Evolutionary conservation across 2,888 invertebrate genomes (phyloP).

Genomic region (Xestia c-nigrum): DNA sequence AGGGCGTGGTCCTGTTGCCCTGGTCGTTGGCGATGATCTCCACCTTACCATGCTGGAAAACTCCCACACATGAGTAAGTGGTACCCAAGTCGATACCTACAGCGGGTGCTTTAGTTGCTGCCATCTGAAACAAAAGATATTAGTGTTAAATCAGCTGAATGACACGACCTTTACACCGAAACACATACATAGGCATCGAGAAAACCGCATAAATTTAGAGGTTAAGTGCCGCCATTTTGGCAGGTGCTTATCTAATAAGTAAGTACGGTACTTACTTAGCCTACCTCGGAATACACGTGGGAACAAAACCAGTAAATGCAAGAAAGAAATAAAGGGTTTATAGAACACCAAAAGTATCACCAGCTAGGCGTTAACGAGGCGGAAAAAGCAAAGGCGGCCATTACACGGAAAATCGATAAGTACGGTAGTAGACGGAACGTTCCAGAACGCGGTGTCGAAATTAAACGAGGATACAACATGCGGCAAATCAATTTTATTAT

Average conservation of each 20-base stretch:
- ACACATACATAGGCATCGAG: conserved; percentile 5
- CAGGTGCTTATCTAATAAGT: conserved; percentile 18
- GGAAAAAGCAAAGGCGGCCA: conserved; percentile 71
- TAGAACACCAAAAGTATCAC: background rate
- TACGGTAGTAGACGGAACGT: conserved; percentile 71
- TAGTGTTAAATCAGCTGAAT: conserved; percentile 30
- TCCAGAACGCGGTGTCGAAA: conserved; percentile 73
- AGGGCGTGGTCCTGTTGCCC: conserved; percentile 97
- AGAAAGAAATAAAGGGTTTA: background rate
- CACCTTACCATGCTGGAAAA: conserved; percentile 97
- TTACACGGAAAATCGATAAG: conserved; percentile 80
- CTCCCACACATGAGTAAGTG: conserved; percentile 98
- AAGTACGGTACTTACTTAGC: background rate
- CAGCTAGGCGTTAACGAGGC: background rate
- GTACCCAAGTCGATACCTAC: conserved; percentile 99
- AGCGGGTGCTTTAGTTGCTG: conserved; percentile 93
- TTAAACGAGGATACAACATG: background rate
- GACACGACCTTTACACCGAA: conserved; percentile 25
- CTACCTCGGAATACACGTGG: conserved; percentile 41
- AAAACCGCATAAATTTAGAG: conserved; percentile 39
- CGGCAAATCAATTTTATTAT: background rate
- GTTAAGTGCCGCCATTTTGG: conserved; percentile 66
- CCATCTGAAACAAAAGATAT: conserved; percentile 87
- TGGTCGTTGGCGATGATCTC: conserved; percentile 98
- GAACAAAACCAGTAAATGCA: background rate